A percentile compares a stretch with the other conserved stretches of the same genome.
phyloP scores from a whole-genome alignment of 2,797 vertebrate genomes.

The Pterois miles region DNA sequence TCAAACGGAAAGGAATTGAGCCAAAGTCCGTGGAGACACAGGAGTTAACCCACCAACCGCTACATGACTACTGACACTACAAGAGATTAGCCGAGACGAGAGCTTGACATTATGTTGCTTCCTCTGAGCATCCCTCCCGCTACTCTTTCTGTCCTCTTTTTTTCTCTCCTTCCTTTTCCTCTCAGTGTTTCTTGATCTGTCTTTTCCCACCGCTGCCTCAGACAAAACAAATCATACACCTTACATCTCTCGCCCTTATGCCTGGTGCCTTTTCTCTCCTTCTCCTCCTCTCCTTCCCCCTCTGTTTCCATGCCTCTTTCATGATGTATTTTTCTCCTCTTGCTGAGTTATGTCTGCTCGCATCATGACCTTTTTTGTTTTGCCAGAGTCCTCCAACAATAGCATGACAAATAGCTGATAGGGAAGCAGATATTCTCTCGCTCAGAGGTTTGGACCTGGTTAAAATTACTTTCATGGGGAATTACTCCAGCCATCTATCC shows the following conservation, averaged over 20 bases:
- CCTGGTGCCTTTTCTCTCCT: not conserved
- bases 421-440: conserved; percentile 60
- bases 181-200: conserved; percentile 28
- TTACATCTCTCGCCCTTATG: not conserved
- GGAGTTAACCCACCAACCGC: conserved; percentile 48
- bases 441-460: conserved; percentile 69
- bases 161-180: not conserved
- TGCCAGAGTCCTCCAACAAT: conserved; percentile 68
- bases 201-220: conserved; percentile 1
- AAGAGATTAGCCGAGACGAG: conserved; percentile 48
- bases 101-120: conserved; percentile 49
- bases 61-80: conserved; percentile 39
- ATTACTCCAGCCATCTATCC: conserved; percentile 77
- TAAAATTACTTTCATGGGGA: conserved; percentile 79
- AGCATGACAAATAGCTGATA: conserved; percentile 77
- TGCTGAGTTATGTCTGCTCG: conserved; percentile 71
- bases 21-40: conserved; percentile 39
- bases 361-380: conserved; percentile 76
- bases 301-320: conserved; percentile 29
- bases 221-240: conserved; percentile 43
- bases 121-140: conserved; percentile 33
- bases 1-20: conserved; percentile 43
- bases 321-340: conserved; percentile 57
- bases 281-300: not conserved
- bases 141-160: conserved; percentile 9